phyloP scores from a whole-genome alignment of 2,113 vertebrate species.

The Macrotus californicus region DNA sequence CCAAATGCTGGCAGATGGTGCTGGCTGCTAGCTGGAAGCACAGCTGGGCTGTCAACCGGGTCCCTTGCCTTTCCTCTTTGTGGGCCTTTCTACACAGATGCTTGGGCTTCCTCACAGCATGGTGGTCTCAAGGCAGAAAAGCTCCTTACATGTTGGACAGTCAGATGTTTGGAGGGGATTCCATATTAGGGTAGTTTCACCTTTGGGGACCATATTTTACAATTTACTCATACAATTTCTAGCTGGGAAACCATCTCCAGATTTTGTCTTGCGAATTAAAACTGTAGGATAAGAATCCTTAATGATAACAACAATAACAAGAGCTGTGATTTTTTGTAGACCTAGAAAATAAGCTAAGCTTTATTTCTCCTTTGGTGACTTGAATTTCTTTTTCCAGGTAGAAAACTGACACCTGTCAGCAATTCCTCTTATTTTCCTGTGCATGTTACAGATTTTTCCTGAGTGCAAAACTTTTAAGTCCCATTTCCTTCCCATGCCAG shows the following conservation, averaged over 20 bases:
- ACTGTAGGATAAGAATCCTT: not conserved
- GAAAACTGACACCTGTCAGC: constrained; percentile 25
- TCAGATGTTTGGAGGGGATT: not conserved
- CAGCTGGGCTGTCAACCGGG: not conserved
- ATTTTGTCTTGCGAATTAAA: constrained; percentile 35
- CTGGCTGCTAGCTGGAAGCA: not conserved
- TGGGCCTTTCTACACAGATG: not conserved
- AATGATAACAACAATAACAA: not conserved
- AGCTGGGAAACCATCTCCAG: not conserved
- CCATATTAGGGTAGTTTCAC: not conserved
- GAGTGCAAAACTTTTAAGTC: constrained; percentile 20
- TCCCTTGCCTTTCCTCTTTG: not conserved
- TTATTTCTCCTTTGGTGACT: constrained; percentile 6
- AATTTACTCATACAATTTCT: not conserved
- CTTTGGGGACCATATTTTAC: not conserved
- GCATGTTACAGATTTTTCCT: constrained; percentile 12
- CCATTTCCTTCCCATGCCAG: not conserved
- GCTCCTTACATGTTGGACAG: not conserved
- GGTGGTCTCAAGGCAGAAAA: not conserved
- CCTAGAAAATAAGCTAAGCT: constrained; percentile 26
- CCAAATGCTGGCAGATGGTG: not conserved
- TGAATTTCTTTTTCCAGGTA: constrained; percentile 35
- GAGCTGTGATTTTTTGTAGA: constrained; percentile 2
- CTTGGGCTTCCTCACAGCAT: not conserved
- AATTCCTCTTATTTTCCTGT: not conserved